Conservation (phyloP, 1,140 invertebrate species). For the Drosophila ercepeae region DNA sequence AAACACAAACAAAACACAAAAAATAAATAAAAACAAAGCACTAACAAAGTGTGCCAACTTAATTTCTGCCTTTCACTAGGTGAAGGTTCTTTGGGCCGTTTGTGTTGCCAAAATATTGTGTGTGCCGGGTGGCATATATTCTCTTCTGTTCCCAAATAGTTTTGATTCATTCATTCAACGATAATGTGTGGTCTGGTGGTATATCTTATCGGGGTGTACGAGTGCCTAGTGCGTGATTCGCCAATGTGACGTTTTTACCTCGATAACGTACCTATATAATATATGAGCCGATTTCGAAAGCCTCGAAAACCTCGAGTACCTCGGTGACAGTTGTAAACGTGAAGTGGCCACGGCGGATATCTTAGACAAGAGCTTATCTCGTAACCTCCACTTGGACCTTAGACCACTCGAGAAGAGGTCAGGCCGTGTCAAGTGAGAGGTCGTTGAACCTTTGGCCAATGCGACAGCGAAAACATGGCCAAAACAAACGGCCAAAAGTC, state of each 20-base stretch:
- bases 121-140: constrained; percentile 12
- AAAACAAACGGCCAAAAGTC: constrained; percentile 50
- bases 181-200: constrained; percentile 7
- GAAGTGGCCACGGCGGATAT: not conserved
- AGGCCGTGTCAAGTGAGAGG: constrained; percentile 45
- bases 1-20: constrained; percentile 19
- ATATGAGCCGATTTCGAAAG: not conserved
- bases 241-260: constrained; percentile 20
- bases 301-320: constrained; percentile 11
- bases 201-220: constrained; percentile 54
- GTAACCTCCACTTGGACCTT: not conserved
- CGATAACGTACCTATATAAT: constrained; percentile 23
- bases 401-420: constrained; percentile 16
- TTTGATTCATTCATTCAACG: constrained; percentile 44
- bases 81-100: constrained; percentile 63
- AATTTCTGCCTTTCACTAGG: constrained; percentile 43
- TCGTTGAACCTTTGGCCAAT: constrained; percentile 63
- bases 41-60: constrained; percentile 55
- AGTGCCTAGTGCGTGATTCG: constrained; percentile 40
- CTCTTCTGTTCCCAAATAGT: not conserved
- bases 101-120: constrained; percentile 46
- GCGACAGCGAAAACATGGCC: constrained; percentile 41
- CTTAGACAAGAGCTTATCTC: constrained; percentile 14
- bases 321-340: constrained; percentile 20
- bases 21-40: constrained; percentile 49